phyloP scores from a whole-genome alignment of 2,797 vertebrate species.

The Pterois miles region DNA sequence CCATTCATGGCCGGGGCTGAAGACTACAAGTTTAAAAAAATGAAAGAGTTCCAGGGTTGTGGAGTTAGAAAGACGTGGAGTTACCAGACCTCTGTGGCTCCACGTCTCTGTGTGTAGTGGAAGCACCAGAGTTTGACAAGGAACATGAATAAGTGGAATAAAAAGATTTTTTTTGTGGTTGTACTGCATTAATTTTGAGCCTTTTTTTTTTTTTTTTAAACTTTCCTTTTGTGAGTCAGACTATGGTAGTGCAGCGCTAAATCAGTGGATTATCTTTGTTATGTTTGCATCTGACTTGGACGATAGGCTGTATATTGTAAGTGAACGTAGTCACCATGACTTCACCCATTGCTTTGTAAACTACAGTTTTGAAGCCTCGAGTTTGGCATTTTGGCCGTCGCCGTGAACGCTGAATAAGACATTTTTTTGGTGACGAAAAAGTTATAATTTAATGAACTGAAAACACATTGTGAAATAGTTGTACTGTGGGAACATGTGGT shows the following conservation, averaged over 20 bases:
- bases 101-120: background rate
- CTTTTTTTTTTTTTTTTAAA: background rate
- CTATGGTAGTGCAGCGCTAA: background rate
- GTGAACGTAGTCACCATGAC: too few species aligned
- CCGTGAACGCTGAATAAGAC: too few species aligned
- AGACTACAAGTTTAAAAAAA: background rate
- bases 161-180: background rate
- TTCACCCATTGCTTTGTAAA: too few species aligned
- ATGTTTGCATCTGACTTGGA: background rate
- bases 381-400: too few species aligned
- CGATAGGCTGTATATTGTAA: too few species aligned
- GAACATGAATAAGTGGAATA: background rate
- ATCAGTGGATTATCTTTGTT: background rate
- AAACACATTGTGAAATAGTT: too few species aligned
- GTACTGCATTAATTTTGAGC: background rate
- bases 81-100: too few species aligned
- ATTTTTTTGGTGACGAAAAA: too few species aligned
- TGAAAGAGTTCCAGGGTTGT: background rate
- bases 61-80: background rate
- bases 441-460: too few species aligned
- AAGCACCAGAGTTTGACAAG: background rate
- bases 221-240: background rate
- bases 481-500: background rate
- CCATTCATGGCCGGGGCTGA: background rate
- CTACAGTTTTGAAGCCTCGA: too few species aligned